A percentile compares a stretch with the other conserved stretches of the same genome.
Conservation (phyloP, 2,888 invertebrate species). For the Serripes groenlandicus region DNA sequence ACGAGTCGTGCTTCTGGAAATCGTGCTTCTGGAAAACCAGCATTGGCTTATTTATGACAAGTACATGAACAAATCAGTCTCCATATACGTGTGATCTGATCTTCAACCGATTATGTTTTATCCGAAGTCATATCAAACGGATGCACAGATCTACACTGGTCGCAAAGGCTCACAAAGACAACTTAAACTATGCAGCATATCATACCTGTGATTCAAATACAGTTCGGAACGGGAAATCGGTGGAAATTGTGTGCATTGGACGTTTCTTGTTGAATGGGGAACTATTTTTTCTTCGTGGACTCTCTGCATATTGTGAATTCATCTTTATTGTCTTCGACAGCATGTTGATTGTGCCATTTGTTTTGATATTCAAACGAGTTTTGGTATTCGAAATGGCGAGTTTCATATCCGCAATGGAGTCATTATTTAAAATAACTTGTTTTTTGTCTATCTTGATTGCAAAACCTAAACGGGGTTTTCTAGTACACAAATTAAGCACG, state of each 20-base stretch:
- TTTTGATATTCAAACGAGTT: slow-evolving; percentile 32
- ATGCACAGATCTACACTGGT: too few species aligned
- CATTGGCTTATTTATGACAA: too few species aligned
- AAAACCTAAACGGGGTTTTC: background rate
- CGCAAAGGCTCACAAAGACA: too few species aligned
- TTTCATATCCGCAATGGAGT: slow-evolving; percentile 29
- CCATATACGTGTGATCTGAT: too few species aligned
- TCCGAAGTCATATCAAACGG: too few species aligned
- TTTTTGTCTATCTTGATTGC: background rate
- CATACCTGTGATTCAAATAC: slow-evolving; percentile 4
- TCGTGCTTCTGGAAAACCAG: too few species aligned
- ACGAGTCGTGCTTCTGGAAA: too few species aligned
- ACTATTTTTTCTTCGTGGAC: slow-evolving; percentile 13
- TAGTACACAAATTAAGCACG: slow-evolving; percentile 17
- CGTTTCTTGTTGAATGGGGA: background rate
- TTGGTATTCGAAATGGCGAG: slow-evolving; percentile 26
- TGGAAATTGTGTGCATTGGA: background rate
- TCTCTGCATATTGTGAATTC: background rate
- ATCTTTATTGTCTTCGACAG: background rate
- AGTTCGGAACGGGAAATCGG: background rate
- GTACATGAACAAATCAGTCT: too few species aligned
- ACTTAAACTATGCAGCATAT: too few species aligned
- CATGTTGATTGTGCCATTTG: slow-evolving; percentile 41
- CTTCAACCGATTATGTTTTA: too few species aligned
- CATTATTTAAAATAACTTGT: background rate